phyloP scores from a whole-genome alignment of 2,888 invertebrate species.

The Dorcus parallelipipedus region DNA sequence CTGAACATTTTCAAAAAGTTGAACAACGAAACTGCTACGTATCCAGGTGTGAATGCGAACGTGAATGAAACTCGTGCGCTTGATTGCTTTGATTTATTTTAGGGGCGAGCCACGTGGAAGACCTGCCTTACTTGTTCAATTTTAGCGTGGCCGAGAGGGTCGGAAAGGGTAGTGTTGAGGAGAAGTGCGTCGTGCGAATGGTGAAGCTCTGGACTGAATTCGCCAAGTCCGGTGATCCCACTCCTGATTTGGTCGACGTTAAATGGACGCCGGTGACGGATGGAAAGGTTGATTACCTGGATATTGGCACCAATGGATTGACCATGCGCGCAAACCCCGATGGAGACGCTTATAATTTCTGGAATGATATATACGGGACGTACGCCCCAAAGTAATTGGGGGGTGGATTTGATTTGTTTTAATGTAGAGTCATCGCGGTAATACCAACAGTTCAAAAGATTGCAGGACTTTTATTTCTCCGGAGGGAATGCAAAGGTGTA shows the following conservation, averaged over 20 bases:
- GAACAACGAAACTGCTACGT: neutral
- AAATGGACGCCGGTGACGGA: constrained; percentile 1
- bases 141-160: neutral
- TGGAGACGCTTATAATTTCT: constrained; percentile 1
- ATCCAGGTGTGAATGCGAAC: neutral
- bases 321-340: neutral
- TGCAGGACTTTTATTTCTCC: too few relatives aligned
- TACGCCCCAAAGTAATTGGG: neutral
- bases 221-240: constrained; percentile 11
- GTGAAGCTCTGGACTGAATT: constrained; percentile 15
- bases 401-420: neutral
- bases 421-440: too few relatives aligned
- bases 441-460: too few relatives aligned
- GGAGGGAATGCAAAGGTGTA: too few relatives aligned
- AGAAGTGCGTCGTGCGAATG: neutral
- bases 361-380: constrained; percentile 7
- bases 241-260: neutral
- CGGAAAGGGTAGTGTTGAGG: constrained; percentile 4
- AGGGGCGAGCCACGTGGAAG: constrained; percentile 9
- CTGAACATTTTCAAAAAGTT: constrained; percentile 5
- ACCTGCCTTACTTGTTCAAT: constrained; percentile 5
- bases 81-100: neutral
- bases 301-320: constrained; percentile 2
- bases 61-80: neutral
- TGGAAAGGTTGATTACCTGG: constrained; percentile 7